These are phyloP conservation scores for Spheniscus mendiculus DNA, from an alignment of 2,113 vertebrate species.

Conservation along the genomic window DNA sequence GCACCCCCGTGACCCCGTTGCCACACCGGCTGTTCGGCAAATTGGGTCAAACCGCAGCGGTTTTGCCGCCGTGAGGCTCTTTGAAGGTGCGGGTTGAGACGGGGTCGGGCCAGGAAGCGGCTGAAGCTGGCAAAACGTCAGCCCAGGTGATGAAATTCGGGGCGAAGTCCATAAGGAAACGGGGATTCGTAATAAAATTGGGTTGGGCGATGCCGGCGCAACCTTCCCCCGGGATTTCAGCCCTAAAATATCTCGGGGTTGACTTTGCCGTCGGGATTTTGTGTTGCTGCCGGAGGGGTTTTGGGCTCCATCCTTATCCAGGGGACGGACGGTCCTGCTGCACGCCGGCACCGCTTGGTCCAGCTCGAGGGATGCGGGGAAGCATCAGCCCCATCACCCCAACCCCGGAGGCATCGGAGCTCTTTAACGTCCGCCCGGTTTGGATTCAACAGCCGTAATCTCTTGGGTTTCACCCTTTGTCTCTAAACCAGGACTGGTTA, in stretches of 20 bases:
- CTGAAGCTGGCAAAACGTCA: neutral
- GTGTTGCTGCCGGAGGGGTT: fast-evolving
- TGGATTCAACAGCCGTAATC: neutral
- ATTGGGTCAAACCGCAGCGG: fast-evolving
- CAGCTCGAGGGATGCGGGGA: fast-evolving
- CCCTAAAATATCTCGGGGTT: fast-evolving
- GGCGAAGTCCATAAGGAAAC: neutral
- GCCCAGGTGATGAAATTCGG: neutral
- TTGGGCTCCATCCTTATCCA: neutral
- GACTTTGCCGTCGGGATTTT: fast-evolving
- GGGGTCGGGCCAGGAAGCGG: fast-evolving
- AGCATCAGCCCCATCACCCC: neutral
- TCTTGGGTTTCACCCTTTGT: neutral
- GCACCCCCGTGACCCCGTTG: fast-evolving
- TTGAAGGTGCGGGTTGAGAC: fast-evolving
- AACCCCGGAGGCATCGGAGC: fast-evolving
- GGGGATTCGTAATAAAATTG: neutral
- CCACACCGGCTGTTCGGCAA: fast-evolving
- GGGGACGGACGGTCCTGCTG: neutral
- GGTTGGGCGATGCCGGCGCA: neutral
- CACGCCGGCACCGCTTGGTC: neutral
- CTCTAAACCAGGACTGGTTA: neutral
- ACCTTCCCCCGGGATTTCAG: neutral
- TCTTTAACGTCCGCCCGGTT: neutral
- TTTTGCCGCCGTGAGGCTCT: fast-evolving